Conservation (phyloP, 2,113 vertebrate species). For the Alces alces region DNA sequence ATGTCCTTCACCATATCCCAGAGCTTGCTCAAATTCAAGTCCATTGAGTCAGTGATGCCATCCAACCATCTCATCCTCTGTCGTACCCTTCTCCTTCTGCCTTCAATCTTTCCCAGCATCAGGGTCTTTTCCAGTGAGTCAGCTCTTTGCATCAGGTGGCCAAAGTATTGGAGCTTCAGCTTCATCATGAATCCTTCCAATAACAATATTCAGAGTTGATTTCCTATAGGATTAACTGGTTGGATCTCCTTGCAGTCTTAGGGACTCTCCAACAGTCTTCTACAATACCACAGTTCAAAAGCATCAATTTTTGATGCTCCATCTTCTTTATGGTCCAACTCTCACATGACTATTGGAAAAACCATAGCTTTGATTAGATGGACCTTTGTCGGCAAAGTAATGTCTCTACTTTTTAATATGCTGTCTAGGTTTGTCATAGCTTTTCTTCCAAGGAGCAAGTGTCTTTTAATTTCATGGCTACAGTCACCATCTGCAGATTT, state of each 20-base stretch:
- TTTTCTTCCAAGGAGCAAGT: background rate
- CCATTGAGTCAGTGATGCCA: background rate
- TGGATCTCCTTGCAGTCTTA: background rate
- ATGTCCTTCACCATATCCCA: background rate
- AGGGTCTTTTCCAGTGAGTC: background rate
- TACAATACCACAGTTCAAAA: background rate
- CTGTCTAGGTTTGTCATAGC: background rate
- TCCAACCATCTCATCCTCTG: background rate
- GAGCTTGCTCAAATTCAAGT: background rate
- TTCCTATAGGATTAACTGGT: background rate
- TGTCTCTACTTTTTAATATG: background rate
- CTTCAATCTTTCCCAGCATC: background rate
- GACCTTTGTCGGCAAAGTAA: background rate
- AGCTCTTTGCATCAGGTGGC: background rate
- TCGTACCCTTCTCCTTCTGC: background rate
- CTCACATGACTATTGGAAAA: background rate
- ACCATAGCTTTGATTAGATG: background rate
- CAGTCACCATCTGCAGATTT: background rate
- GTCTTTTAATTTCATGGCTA: background rate
- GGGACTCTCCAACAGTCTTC: background rate
- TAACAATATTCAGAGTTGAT: background rate
- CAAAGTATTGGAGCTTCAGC: background rate
- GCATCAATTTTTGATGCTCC: background rate
- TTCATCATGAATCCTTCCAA: background rate
- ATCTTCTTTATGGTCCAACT: background rate